Evolutionary conservation across 2,888 invertebrate species (phyloP).

Genomic region (Harpagoxenus sublaevis): DNA sequence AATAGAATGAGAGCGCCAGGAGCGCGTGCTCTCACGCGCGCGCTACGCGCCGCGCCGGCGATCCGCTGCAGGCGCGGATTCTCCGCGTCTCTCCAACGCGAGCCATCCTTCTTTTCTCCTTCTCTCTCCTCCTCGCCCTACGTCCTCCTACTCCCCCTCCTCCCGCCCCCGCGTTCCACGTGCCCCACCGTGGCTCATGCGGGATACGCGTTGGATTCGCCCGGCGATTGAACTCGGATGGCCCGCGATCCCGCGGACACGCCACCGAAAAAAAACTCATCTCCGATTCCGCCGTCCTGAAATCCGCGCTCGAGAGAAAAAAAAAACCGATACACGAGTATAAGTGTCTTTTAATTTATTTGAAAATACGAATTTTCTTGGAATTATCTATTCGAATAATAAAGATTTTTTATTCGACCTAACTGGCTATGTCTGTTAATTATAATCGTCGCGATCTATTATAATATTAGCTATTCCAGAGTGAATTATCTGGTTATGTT

Average conservation of each 20-base stretch:
- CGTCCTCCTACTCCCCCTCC: background rate
- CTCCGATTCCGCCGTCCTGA: background rate
- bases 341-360: background rate
- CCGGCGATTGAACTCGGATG: conserved; percentile 12
- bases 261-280: background rate
- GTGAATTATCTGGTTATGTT: background rate
- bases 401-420: too few relatives aligned
- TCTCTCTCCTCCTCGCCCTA: background rate
- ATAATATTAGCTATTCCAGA: background rate
- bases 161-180: too few relatives aligned
- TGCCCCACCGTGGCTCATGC: background rate
- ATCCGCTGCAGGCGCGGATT: conserved; percentile 55
- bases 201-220: background rate
- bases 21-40: conserved; percentile 80
- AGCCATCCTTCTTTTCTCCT: background rate
- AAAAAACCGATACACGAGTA: background rate
- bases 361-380: background rate
- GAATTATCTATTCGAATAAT: background rate
- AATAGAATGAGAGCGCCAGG: conserved; percentile 84
- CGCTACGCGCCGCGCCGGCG: conserved; percentile 65
- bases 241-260: background rate
- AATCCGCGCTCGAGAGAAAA: background rate
- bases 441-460: too few relatives aligned
- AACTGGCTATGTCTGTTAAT: too few relatives aligned
- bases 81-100: conserved; percentile 20